Evolutionary conservation across 2,797 vertebrate genomes (phyloP).

Genomic region (Petrocephalus schoutedeni): DNA sequence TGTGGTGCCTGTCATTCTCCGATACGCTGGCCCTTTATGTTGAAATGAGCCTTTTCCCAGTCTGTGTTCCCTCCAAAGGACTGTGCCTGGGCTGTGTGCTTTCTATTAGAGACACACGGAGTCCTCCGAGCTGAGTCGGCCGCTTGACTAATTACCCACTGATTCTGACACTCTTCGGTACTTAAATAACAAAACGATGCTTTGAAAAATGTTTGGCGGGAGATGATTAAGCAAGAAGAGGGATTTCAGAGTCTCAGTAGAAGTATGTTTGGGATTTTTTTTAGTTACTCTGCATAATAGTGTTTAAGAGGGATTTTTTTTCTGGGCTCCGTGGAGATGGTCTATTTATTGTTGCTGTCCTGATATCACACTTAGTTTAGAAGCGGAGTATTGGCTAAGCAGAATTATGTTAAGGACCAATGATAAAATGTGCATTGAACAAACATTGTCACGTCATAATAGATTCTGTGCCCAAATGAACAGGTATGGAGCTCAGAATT

Average conservation of each 20-base stretch:
- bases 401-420: slow-evolving; percentile 2
- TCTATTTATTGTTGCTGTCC: slow-evolving; percentile 11
- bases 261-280: slow-evolving; percentile 17
- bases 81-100: background rate
- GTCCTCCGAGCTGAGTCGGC: slow-evolving; percentile 5
- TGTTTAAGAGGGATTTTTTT: slow-evolving; percentile 14
- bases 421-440: background rate
- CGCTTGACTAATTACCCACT: slow-evolving; percentile 5
- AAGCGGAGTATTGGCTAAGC: background rate
- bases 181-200: background rate
- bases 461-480: background rate
- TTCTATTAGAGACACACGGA: slow-evolving; percentile 1
- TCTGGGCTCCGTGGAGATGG: background rate
- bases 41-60: slow-evolving; percentile 1
- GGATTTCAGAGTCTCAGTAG: slow-evolving; percentile 18
- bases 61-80: slow-evolving; percentile 13
- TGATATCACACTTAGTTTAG: slow-evolving; percentile 10
- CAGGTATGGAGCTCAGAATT: background rate
- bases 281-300: slow-evolving; percentile 17
- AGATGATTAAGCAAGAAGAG: slow-evolving; percentile 20
- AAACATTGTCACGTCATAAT: background rate
- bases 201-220: background rate
- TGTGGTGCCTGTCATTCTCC: slow-evolving; percentile 16
- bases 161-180: slow-evolving; percentile 1
- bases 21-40: slow-evolving; percentile 20